phyloP scores from a whole-genome alignment of 2,113 vertebrate genomes.

The Catharus bicknelli region DNA sequence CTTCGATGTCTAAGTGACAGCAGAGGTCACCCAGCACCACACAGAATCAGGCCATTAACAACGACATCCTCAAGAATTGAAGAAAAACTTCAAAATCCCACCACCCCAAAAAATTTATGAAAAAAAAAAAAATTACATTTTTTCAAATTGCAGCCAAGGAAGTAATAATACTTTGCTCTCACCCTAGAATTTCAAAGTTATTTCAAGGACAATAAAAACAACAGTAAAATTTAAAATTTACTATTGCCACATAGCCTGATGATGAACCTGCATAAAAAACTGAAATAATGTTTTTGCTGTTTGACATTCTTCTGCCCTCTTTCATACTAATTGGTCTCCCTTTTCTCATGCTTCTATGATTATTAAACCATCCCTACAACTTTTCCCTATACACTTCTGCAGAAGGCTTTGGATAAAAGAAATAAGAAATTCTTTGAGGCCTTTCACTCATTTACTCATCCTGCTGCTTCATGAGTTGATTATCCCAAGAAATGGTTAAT shows the following conservation, averaged over 20 bases:
- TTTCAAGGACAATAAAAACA: not conserved
- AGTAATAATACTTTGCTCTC: not conserved
- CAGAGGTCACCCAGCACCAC: not conserved
- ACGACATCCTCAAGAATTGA: not conserved
- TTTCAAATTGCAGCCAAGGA: not conserved
- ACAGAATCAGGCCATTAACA: not conserved
- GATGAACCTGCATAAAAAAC: not conserved
- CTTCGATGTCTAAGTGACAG: not conserved
- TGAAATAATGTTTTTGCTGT: not conserved
- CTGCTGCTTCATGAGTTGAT: not conserved
- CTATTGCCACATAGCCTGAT: not conserved
- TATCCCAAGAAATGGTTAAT: conserved; percentile 38
- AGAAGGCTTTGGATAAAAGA: not conserved
- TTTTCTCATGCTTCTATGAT: not conserved
- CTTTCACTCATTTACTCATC: not conserved
- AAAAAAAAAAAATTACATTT: not conserved
- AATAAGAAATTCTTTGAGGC: not conserved
- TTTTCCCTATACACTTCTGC: not conserved
- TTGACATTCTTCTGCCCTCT: not conserved
- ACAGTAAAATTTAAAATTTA: not conserved
- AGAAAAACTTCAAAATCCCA: not conserved
- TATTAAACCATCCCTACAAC: not conserved
- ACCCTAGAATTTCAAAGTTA: not conserved
- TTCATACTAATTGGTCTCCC: not conserved
- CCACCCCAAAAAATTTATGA: fast-evolving